Evolutionary conservation across 2,113 vertebrate species (phyloP), one percentile per base, ranked within the genome.

Genomic region (Tringa solitaria): DNA sequence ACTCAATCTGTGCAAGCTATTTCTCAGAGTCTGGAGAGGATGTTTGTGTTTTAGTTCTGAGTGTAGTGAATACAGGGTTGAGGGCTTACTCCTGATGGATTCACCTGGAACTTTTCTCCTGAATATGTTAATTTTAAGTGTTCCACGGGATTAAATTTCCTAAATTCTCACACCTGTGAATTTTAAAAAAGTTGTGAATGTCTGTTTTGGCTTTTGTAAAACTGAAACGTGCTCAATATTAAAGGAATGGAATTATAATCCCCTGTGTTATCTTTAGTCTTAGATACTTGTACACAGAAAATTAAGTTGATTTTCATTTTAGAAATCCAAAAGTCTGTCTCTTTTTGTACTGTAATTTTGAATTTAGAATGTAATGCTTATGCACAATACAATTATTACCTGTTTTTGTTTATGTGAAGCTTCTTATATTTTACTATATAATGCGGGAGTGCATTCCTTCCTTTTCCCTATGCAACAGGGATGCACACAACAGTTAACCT

Each of bases 401-500:
- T 84, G 3, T 2, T 89, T 94, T 85, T 83, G 24, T 54, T 87
- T 61, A 39, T 30, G 20, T 84, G 7, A 87, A 48, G 4, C 32
- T 19, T 82, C 33, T 51, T 77, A 2, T 3, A 22, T 84, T 96
- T 89, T 89, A 54, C 56, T n/a, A n/a, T 80, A 60, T 18, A 24
- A 33, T 15, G 9, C 72, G 26, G 6, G 14, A 41, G 5, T 37
- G 5, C 32, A 24, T 73, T 15, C 19, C 74, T 69, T 84, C 22
- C 8, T 68, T 41, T 91, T 82, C 51, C 35, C 8, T 80, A 30
- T 39, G 65, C 53, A 81, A 10, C 85, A 89, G 50, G 57, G 89
- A 85, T 96, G n/a, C 54, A 81, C 20, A 84, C 53, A 91, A 60
- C 51, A 92, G 70, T 85, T 95, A 93, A 95, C 14, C 2, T 90